A percentile compares a stretch with the other conserved stretches of the same genome.
phyloP scores from a whole-genome alignment of 2,888 invertebrate genomes.

The Amblyjoppa proteus region DNA sequence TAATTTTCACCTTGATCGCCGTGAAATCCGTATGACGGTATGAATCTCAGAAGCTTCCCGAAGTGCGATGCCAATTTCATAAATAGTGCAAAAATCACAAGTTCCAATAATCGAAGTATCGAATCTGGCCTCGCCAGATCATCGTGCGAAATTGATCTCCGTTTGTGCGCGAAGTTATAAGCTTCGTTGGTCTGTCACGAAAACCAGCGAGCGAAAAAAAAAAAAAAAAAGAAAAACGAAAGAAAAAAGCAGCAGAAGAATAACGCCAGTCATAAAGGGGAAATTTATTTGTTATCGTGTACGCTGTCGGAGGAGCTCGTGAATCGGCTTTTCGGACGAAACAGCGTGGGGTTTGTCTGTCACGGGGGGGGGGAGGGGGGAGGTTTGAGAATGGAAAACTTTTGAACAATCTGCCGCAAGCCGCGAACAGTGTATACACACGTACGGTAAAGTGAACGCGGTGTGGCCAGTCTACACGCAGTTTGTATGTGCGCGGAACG shows the following conservation, averaged over 20 bases:
- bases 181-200: neutral
- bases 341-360: constrained; percentile 22
- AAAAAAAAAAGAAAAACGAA: neutral
- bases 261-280: neutral
- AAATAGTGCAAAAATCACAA: no score
- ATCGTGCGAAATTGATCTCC: no score
- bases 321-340: constrained; percentile 18
- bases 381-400: constrained; percentile 44
- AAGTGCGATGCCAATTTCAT: no score
- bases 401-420: constrained; percentile 48
- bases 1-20: no score
- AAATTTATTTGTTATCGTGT: constrained; percentile 38
- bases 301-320: constrained; percentile 15
- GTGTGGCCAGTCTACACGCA: constrained; percentile 20
- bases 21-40: no score
- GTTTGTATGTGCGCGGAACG: constrained; percentile 14
- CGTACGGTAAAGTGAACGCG: constrained; percentile 6
- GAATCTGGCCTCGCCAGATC: no score
- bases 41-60: no score
- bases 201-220: neutral
- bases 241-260: neutral
- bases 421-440: constrained; percentile 27
- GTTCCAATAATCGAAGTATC: no score
- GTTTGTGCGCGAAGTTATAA: no score
- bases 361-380: constrained; percentile 15